Evolutionary conservation across 2,888 invertebrate species (phyloP).

Genomic region (Coelinius sp.): DNA sequence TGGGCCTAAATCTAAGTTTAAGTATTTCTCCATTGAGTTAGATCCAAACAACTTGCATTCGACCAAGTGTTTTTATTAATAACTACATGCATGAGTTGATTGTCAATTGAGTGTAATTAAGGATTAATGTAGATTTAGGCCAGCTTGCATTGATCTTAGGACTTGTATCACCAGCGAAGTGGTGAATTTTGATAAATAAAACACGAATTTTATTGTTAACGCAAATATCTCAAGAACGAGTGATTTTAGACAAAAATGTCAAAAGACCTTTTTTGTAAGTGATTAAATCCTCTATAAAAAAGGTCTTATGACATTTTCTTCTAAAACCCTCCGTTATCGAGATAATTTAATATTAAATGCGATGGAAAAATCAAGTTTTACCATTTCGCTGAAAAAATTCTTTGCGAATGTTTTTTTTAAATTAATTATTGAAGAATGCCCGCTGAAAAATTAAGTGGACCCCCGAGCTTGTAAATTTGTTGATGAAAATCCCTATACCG

Average conservation of each 20-base stretch:
- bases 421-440: background rate
- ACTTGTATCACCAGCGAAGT: too few species aligned
- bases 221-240: too few species aligned
- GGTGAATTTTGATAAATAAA: too few species aligned
- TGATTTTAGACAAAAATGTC: too few species aligned
- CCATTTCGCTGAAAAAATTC: background rate
- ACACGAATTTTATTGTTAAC: too few species aligned
- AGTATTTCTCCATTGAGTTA: background rate
- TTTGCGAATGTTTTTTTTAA: background rate
- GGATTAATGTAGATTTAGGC: constrained; percentile 22
- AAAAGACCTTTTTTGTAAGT: too few species aligned
- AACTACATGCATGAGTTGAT: background rate
- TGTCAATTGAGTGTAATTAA: background rate
- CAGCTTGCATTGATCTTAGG: background rate
- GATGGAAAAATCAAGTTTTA: too few species aligned
- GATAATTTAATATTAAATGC: too few species aligned
- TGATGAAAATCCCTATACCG: background rate
- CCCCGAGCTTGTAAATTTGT: background rate
- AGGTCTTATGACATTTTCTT: too few species aligned
- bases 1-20: constrained; percentile 19
- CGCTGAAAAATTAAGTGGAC: too few species aligned
- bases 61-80: constrained; percentile 11
- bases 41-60: constrained; percentile 18
- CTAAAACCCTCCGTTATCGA: too few species aligned
- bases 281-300: too few species aligned